phyloP scores from a whole-genome alignment of 92 coral and sea anemone species.

The Palythoa caribaeorum region DNA sequence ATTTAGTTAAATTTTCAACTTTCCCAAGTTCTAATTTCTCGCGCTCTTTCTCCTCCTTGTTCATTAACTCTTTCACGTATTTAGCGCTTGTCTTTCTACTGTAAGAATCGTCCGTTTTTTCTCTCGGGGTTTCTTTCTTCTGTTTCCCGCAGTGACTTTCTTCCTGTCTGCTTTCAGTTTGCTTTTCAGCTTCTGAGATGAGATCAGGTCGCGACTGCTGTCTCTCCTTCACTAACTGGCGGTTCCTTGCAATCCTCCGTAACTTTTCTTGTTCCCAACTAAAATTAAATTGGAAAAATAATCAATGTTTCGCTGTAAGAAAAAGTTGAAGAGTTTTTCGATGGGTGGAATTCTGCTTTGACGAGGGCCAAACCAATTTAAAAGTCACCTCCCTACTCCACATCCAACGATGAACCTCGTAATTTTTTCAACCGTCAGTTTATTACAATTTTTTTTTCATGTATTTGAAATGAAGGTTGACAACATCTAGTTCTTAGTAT shows the following conservation, averaged over 20 bases:
- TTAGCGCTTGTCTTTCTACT: conserved; percentile 34
- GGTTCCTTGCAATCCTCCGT: conserved; percentile 65
- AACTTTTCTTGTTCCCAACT: conserved; percentile 95
- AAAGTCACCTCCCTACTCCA: too few species aligned
- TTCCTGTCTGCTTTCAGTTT: not conserved
- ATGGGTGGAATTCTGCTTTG: too few species aligned
- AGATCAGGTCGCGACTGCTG: conserved; percentile 1
- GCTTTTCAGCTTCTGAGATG: conserved; percentile 26
- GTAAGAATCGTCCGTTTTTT: conserved; percentile 36
- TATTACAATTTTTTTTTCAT: too few species aligned
- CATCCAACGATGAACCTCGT: too few species aligned
- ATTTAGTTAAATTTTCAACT: conserved; percentile 39
- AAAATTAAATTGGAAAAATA: not conserved
- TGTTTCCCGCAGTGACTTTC: conserved; percentile 16
- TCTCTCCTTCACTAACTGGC: not conserved
- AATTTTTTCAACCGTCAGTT: too few species aligned
- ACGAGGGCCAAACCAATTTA: too few species aligned
- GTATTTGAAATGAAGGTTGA: too few species aligned
- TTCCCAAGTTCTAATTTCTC: conserved; percentile 32
- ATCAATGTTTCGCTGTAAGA: not conserved
- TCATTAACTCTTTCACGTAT: conserved; percentile 24
- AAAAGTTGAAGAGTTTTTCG: too few species aligned
- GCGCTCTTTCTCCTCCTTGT: conserved; percentile 38
- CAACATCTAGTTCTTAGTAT: too few species aligned
- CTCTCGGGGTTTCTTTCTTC: conserved; percentile 42